phyloP scores from a whole-genome alignment of 2,113 vertebrate genomes.

The Eulemur macaco region DNA sequence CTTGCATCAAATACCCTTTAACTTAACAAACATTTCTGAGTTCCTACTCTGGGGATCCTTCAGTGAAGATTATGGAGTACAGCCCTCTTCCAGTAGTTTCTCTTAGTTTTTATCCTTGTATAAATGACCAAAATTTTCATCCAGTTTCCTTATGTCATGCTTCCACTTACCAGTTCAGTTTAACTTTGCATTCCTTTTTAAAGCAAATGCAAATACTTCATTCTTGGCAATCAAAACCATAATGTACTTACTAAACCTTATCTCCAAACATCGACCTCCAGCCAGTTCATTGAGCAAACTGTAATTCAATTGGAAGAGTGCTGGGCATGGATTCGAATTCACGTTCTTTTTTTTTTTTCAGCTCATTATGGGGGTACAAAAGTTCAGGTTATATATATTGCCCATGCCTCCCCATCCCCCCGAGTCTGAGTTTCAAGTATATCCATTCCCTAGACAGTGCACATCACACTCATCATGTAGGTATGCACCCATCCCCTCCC shows the following conservation, averaged over 20 bases:
- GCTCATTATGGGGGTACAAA: too few species aligned
- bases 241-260: not conserved
- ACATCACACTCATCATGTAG: too few species aligned
- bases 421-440: too few species aligned
- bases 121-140: not conserved
- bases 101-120: not conserved
- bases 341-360: not conserved
- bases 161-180: conserved; percentile 32
- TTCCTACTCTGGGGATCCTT: not conserved
- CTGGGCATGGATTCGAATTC: not conserved
- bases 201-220: not conserved
- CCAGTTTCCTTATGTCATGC: not conserved
- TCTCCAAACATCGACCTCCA: not conserved
- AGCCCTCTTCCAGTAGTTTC: not conserved
- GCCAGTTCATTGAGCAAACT: not conserved
- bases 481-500: too few species aligned
- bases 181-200: not conserved
- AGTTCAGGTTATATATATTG: too few species aligned
- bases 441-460: too few species aligned
- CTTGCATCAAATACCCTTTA: not conserved
- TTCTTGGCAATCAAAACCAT: not conserved
- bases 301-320: not conserved
- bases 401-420: too few species aligned
- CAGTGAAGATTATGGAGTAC: not conserved
- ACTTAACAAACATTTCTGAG: conserved; percentile 7